Evolutionary conservation across 2,797 vertebrate genomes (phyloP), one percentile per base, ranked within the genome.

Genomic region (Hephaestus fuliginosus): DNA sequence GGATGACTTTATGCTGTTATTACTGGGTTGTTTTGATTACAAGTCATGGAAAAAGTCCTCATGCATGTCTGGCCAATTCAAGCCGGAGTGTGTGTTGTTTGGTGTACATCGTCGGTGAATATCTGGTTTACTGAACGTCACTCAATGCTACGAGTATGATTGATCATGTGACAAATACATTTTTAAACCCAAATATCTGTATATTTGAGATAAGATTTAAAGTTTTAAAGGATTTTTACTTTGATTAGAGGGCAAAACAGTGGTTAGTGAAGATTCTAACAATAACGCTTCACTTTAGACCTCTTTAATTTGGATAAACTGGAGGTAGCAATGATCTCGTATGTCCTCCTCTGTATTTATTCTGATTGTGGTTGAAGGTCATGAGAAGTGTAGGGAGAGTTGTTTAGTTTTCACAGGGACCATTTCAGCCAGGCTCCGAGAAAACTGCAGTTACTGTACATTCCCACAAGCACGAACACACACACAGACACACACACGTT

Each of bases 261-360:
- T 56, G 88, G 90, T 91, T 83, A 70, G 88, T 71, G 15, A 85
- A 78, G 86, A 90, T 90, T 86, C 87, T 52, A 86, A 71, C 89
- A 85, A 85, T 76, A 89, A 90, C 88, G 83, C 82, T 57, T 81
- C 63, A 64, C 81, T 84, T 80, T 25, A 81, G 84, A 77, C 86
- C 84, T 88, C 89, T 90, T 87, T 93, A 89, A 91, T 90, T 90
- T 84, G 80, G 88, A 89, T 84, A 80, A 89, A 88, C 76, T 90
- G 77, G 76, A 92, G 84, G 77, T 88, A 84, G 80, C 78, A 80
- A 86, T 88, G 76, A 90, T 87, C 88, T 86, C 76, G 73, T 67
- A 55, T 68, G 62, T 63, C 75, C 62, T 53, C 74, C 84, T 88
- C 90, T 90, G 82, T 91, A 88, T 86, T 93, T 91, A 91, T 48